These are phyloP conservation scores for Camelus bactrianus DNA, from an alignment of 2,113 vertebrate genomes.

Conservation along the genomic window DNA sequence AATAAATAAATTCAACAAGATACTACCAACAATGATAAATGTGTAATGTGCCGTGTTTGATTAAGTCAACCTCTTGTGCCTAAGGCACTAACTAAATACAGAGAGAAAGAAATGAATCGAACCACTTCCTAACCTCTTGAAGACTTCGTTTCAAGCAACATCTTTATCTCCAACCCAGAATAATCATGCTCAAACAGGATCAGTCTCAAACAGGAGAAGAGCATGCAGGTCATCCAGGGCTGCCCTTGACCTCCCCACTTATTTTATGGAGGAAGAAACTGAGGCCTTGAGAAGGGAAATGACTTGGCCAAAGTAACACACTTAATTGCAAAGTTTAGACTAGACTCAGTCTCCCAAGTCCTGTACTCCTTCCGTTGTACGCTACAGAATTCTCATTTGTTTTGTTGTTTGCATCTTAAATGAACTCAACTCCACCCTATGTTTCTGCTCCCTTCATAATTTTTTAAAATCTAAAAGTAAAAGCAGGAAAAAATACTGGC, in stretches of 20 bases:
- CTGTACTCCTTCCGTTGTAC: neutral
- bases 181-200: neutral
- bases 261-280: slow-evolving; percentile 6
- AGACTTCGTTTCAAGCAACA: slow-evolving; percentile 26
- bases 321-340: neutral
- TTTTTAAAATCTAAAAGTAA: slow-evolving; percentile 32
- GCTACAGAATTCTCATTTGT: neutral
- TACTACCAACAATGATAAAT: slow-evolving; percentile 43
- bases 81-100: slow-evolving; percentile 47
- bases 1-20: slow-evolving; percentile 61
- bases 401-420: neutral
- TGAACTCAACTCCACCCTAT: neutral
- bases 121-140: slow-evolving; percentile 43
- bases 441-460: neutral
- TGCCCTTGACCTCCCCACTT: neutral
- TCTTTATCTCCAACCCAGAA: slow-evolving; percentile 32
- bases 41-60: slow-evolving; percentile 23
- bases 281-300: neutral
- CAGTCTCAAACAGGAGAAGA: neutral
- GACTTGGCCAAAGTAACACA: neutral
- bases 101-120: slow-evolving; percentile 47
- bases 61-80: slow-evolving; percentile 14
- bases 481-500: neutral
- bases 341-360: neutral
- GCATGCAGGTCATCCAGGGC: neutral